Base-by-base conservation (phyloP, 2,888 invertebrate species). In the Meteorus cinctellus region DNA sequence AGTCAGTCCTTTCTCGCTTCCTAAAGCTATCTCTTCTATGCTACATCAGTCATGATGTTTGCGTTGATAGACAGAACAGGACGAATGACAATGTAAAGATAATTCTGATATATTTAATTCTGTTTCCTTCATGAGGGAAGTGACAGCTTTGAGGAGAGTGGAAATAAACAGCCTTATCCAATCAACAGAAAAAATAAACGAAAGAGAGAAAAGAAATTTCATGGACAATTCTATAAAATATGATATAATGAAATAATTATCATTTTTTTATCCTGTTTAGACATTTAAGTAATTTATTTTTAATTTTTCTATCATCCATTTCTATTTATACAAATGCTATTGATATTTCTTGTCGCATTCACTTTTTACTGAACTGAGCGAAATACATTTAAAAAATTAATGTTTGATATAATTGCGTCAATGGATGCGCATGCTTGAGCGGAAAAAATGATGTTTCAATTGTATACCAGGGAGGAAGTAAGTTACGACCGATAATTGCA, bases 1-100 rank as follows among this genome's bases (percentile, higher is more conserved):
- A 84, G 87, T 78, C 84, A 82, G 81, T 83, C 85, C 84, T 86
- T 87, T 87, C 85, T 81, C 74, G 79, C 82, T 81, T 84, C 81
- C 81, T 83, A 82, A 55, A n/a, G n/a, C 19, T 19, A 24, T 24
- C 19, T 55, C 55, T 55, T 55, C 55, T 55, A 2, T 55, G 29
- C 82, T 79, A 85, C 81, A 83, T 85, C 85, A 82, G 75, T 76
- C 77, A 81, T 77, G 78, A 81, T 81, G 77, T 79, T 77, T 78
- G 70, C 75, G 19, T 19, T 2, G 67, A 66, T 74, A 63, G 67
- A 63, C 60, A 55, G 45, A 65, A 78, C 67, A 71, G 77, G 71
- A 66, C 67, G 34, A 12, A 81, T 79, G 77, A 80, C 74, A 59
- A 67, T n/a, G 36, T 24, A 19, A 36, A 24, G 34, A 19, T 41